These are phyloP conservation scores for Philypnodon macrostomus DNA, from an alignment of 2,797 vertebrate genomes.

Conservation along the genomic window DNA sequence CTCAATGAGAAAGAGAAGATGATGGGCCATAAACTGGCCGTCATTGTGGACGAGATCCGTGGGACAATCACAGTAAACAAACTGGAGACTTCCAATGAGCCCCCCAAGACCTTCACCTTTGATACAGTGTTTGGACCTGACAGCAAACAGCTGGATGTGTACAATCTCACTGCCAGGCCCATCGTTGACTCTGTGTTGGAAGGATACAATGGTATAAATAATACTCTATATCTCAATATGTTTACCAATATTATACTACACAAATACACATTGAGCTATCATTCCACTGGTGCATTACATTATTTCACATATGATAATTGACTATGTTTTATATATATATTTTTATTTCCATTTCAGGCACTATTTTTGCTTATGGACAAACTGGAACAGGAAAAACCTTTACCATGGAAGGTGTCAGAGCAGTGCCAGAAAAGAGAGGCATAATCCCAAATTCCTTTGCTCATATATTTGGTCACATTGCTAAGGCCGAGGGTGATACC, in stretches of 20 bases:
- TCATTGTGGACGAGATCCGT: constrained; percentile 92
- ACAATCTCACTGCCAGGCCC: constrained; percentile 95
- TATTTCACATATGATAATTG: too few species aligned
- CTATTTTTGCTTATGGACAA: constrained; percentile 98
- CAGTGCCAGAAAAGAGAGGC: constrained; percentile 94
- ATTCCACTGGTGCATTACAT: too few species aligned
- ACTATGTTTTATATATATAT: background rate
- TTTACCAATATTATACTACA: too few species aligned
- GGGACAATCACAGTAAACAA: constrained; percentile 95
- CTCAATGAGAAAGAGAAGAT: constrained; percentile 92
- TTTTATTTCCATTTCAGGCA: constrained; percentile 77
- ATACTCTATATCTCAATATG: background rate
- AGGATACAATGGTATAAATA: constrained; percentile 91
- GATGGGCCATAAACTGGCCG: constrained; percentile 86
- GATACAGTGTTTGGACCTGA: constrained; percentile 96
- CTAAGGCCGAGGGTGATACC: constrained; percentile 96
- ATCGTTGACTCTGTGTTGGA: constrained; percentile 95
- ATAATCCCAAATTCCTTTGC: constrained; percentile 99
- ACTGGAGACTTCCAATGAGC: constrained; percentile 88
- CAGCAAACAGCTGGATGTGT: constrained; percentile 97
- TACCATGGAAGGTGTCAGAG: constrained; percentile 97
- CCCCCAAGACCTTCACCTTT: constrained; percentile 97
- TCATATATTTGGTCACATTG: constrained; percentile 97
- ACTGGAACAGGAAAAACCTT: constrained; percentile 98
- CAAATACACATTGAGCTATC: too few species aligned